Evolutionary conservation across 2,888 invertebrate genomes (phyloP).

Genomic region (Lampropteryx suffumata): DNA sequence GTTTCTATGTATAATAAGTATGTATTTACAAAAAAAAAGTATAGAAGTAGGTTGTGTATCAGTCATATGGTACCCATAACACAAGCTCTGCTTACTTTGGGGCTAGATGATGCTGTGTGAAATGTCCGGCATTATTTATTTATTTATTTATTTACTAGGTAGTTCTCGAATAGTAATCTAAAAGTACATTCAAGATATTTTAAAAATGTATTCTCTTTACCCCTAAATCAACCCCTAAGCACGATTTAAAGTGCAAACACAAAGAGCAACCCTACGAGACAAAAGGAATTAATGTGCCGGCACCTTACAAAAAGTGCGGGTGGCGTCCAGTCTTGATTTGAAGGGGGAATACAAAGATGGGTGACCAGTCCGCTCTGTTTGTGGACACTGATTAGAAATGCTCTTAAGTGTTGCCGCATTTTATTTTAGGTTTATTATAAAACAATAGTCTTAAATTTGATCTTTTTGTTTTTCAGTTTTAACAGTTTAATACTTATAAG

Average conservation of each 20-base stretch:
- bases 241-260: constrained; percentile 21
- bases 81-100: too few relatives aligned
- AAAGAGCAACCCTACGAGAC: constrained; percentile 33
- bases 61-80: too few relatives aligned
- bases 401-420: background rate
- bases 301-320: constrained; percentile 36
- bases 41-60: too few relatives aligned
- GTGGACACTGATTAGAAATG: constrained; percentile 14
- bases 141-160: too few relatives aligned
- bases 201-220: background rate
- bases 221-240: constrained; percentile 2
- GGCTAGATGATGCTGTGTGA: too few relatives aligned
- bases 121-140: too few relatives aligned
- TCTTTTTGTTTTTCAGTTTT: too few relatives aligned
- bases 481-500: too few relatives aligned
- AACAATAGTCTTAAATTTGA: background rate
- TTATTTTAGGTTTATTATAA: background rate
- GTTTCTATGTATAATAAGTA: too few relatives aligned
- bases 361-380: constrained; percentile 11
- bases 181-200: background rate
- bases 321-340: constrained; percentile 42
- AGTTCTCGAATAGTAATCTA: too few relatives aligned
- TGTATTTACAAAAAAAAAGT: too few relatives aligned
- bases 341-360: constrained; percentile 32
- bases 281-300: constrained; percentile 49